These are phyloP conservation scores for Miniopterus natalensis DNA, from an alignment of 2,113 vertebrate genomes.

Conservation along the genomic window DNA sequence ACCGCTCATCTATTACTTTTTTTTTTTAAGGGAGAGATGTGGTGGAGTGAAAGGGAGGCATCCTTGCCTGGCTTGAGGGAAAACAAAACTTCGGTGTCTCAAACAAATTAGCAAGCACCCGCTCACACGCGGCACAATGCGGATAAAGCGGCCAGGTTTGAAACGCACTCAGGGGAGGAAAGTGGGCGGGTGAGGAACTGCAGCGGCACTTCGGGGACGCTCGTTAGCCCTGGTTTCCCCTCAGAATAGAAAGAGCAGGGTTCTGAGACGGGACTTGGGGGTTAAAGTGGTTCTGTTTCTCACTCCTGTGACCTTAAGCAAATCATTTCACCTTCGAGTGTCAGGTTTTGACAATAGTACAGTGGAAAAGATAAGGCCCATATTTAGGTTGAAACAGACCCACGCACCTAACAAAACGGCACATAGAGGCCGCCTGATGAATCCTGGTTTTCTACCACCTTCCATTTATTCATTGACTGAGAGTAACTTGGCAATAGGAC, in stretches of 20 bases:
- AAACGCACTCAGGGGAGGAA: background rate
- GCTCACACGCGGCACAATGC: background rate
- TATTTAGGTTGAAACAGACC: background rate
- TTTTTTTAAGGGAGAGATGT: background rate
- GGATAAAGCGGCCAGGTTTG: background rate
- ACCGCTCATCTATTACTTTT: background rate
- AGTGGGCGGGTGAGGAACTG: fast-evolving
- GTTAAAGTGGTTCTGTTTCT: background rate
- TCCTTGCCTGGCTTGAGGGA: background rate
- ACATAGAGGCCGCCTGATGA: background rate
- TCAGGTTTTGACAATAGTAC: background rate
- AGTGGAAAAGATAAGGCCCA: background rate
- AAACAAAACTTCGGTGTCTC: background rate
- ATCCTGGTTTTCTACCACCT: background rate
- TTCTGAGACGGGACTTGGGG: background rate
- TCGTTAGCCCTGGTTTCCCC: background rate
- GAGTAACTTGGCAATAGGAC: background rate
- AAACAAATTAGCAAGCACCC: background rate
- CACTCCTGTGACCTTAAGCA: background rate
- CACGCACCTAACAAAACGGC: background rate
- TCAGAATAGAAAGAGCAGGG: background rate
- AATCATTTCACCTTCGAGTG: background rate
- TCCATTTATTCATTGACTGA: background rate
- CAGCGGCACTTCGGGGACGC: background rate
- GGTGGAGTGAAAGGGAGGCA: background rate